Base-by-base conservation (phyloP, 1,140 invertebrate species). In the Mamestra configurata region DNA sequence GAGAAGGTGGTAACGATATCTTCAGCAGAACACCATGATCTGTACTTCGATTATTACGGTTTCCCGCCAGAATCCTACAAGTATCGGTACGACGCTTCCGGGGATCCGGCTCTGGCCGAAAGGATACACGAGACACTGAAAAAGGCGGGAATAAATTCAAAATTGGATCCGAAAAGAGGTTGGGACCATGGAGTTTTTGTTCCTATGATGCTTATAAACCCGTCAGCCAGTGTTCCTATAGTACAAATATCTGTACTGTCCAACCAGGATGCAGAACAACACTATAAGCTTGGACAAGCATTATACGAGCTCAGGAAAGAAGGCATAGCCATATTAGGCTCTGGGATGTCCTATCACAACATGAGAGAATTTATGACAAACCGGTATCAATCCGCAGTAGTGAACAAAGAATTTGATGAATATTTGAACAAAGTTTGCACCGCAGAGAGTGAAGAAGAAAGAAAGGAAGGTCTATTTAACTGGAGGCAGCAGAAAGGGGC, bases 181-280 rank as follows among this genome's bases (percentile, higher is more conserved):
- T 94, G 93, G 93, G 93, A 95, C 61, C 93, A 95, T 82, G 93
- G 93, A 61, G 92, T 94, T 4, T 95, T 95, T 73, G 93, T 95
- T 5, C 93, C 93, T 0, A 95, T 95, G 93, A 88, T 95, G 80
- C 79, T 95, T 0, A 93, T 94, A 4, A 91, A 93, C 55, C 93
- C 93, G 10, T 70, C 87, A 40, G 93, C 93, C 1, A 86, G 93
- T 64, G 88, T 95, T 40, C 93, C 93, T 20, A 94, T 95, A 73
- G 75, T 94, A 10, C 93, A 95, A 80, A 43, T 95, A 5, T 95
- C 93, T 5, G 91, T 93, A 0, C 51, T 95, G 6, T 79, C 79
- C 0, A 92, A 89, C 75, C 93, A 95, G 78, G 88, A 93, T 79
- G 76, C 93, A 0, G 88, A 88, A 77, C 68, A 92, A 6, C 93